Evolutionary conservation across 2,113 vertebrate species (phyloP), one percentile per base, ranked within the genome.

Genomic region (Cricetomys ansorgei): DNA sequence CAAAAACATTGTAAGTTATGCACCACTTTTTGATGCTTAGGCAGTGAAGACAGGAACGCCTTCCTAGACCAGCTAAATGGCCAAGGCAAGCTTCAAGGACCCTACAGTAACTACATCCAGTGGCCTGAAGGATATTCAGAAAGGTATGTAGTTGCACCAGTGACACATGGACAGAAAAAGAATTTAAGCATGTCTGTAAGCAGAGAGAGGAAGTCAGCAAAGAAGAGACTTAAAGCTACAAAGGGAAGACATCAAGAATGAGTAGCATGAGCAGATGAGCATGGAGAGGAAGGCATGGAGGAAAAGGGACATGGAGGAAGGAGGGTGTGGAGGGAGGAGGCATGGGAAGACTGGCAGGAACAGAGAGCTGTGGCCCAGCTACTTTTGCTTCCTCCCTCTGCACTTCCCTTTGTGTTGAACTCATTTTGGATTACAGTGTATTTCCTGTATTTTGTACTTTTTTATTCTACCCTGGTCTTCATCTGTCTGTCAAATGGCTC

Each of bases 1-100:
- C 4, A 16, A 21, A 31, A 37, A 64, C 0, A 0, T 11, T 40
- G 0, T 8, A 15, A n/a, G 17, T 43, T 16, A 15, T 25, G 19
- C 3, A 55, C 12, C 34, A 31, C 7, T 15, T 77, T 29, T 19
- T 64, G 53, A n/a, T 12, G 19, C 15, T 37, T 85, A 40, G 79
- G 34, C 2, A 23, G 43, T 67, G 76, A n/a, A 13, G 11, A 37
- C 34, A 27, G 4, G 1, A 23, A 50, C 0, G 1, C 21, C 23
- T 88, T 62, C 7, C 21, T 16, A 11, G 48, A 17, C 17, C 12
- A n/a, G 64, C 17, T 50, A 16, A 57, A 23, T n/a, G 76, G 45
- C 55, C 83, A 37, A n/a, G 19, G n/a, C 16, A 25, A 31, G 57
- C 27, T 40, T 6, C 23, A 8, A 5, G 8, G 11, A 40, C 40